These are phyloP conservation scores for Ophion slaviceki DNA, from an alignment of 2,888 invertebrate species.

Conservation along the genomic window DNA sequence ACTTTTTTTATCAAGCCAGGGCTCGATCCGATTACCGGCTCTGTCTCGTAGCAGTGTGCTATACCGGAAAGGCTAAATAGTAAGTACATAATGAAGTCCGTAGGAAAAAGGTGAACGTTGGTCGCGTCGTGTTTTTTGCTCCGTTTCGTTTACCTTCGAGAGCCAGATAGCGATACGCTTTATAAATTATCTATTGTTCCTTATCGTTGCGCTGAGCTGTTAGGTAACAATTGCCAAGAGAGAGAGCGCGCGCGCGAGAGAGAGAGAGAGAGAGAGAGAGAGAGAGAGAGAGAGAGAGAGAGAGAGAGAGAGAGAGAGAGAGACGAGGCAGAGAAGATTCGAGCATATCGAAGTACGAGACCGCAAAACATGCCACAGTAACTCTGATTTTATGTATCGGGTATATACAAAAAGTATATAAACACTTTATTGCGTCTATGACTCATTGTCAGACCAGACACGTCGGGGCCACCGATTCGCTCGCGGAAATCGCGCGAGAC, in stretches of 20 bases:
- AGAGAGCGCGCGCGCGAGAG: neutral
- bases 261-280: neutral
- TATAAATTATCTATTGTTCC: conserved; percentile 5
- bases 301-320: neutral
- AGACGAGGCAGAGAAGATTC: neutral
- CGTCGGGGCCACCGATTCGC: conserved; percentile 56
- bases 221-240: neutral
- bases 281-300: neutral
- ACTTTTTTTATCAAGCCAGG: neutral
- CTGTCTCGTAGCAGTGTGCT: neutral
- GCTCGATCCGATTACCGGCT: neutral
- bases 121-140: neutral
- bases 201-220: conserved; percentile 26
- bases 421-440: conserved; percentile 16
- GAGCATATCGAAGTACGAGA: conserved; percentile 11
- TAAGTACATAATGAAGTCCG: neutral
- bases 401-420: conserved; percentile 6
- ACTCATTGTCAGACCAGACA: conserved; percentile 30
- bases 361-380: neutral
- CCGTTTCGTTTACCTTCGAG: neutral
- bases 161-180: neutral
- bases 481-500: conserved; percentile 58
- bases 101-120: neutral
- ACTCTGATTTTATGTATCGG: conserved; percentile 3
- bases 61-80: neutral